These are phyloP conservation scores for Glyptemys insculpta DNA, from an alignment of 2,797 vertebrate genomes.

Conservation along the genomic window DNA sequence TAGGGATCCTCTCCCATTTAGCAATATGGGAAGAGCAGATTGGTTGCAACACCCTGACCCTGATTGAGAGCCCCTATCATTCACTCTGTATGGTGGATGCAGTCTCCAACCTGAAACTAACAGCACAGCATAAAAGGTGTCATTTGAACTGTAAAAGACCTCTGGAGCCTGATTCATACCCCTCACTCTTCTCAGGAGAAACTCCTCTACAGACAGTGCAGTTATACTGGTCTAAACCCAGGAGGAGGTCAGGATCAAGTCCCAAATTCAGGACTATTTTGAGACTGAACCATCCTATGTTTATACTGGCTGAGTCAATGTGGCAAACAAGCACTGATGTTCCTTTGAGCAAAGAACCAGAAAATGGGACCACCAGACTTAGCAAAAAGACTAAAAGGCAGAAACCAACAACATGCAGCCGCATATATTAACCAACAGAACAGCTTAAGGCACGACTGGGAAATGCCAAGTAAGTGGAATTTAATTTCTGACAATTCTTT, in stretches of 20 bases:
- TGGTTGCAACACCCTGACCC: background rate
- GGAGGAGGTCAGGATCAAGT: background rate
- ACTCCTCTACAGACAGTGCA: background rate
- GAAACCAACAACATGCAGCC: background rate
- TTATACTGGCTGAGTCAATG: slow-evolving; percentile 1
- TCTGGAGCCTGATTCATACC: background rate
- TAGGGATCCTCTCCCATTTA: accelerated
- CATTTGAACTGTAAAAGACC: background rate
- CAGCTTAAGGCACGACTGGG: slow-evolving; percentile 38
- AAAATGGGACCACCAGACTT: background rate
- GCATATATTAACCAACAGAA: background rate
- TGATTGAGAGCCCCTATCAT: background rate
- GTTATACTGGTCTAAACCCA: background rate
- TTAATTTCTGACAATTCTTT: slow-evolving; percentile 58
- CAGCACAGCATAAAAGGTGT: background rate
- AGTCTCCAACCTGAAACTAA: background rate
- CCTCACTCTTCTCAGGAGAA: background rate
- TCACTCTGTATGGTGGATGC: background rate
- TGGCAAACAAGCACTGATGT: background rate
- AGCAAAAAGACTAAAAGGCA: background rate
- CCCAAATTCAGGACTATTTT: background rate
- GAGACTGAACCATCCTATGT: background rate
- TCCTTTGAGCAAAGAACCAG: background rate
- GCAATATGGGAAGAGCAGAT: background rate
- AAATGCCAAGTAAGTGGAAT: background rate